A percentile compares a stretch with the other conserved stretches of the same genome.
Evolutionary conservation across 2,797 vertebrate species (phyloP).

Genomic region (Discoglossus pictus): DNA sequence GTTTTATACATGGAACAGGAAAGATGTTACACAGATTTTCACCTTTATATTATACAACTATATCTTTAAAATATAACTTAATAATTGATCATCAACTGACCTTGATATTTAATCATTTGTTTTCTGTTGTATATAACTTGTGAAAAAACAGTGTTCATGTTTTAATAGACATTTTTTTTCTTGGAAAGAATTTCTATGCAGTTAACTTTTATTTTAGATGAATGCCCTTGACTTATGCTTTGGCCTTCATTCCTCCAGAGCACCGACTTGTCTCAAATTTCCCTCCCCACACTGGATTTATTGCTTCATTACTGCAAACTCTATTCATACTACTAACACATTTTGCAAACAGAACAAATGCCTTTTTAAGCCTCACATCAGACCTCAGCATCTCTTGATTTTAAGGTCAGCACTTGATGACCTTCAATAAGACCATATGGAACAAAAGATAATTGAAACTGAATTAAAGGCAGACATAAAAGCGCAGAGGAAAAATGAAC

Average conservation of each 20-base stretch:
- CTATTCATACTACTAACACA: constrained; percentile 36
- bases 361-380: constrained; percentile 28
- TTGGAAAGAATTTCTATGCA: not conserved
- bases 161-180: too few relatives aligned
- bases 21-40: too few relatives aligned
- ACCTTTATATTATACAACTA: too few relatives aligned
- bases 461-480: constrained; percentile 34
- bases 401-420: constrained; percentile 33
- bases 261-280: constrained; percentile 6
- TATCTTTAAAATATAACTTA: too few relatives aligned
- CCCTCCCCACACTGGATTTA: constrained; percentile 29
- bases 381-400: constrained; percentile 22
- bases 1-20: too few relatives aligned
- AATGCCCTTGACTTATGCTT: constrained; percentile 30
- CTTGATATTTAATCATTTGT: too few relatives aligned
- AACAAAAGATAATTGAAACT: constrained; percentile 41
- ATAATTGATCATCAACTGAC: too few relatives aligned
- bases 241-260: constrained; percentile 8
- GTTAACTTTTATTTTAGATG: constrained; percentile 7
- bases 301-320: constrained; percentile 34
- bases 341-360: constrained; percentile 38
- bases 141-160: too few relatives aligned
- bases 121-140: too few relatives aligned
- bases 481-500: constrained; percentile 31
- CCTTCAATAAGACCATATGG: constrained; percentile 28